A percentile compares a stretch with the other conserved stretches of the same genome.
phyloP scores from a whole-genome alignment of 2,113 vertebrate genomes.

The Apus apus region DNA sequence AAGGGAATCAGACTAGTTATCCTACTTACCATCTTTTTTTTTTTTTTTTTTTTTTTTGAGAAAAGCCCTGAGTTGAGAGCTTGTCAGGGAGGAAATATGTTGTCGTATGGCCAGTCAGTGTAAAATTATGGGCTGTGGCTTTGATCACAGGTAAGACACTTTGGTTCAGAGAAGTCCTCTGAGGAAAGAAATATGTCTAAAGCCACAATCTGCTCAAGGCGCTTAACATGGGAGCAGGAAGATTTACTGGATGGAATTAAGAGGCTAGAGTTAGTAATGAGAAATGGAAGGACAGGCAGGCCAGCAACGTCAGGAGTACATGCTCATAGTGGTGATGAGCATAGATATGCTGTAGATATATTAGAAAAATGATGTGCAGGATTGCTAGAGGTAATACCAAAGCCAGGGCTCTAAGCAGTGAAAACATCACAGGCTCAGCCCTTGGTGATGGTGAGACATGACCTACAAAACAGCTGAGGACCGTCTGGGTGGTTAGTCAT shows the following conservation, averaged over 20 bases:
- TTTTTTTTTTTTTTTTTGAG: background rate
- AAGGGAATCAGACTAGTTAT: background rate
- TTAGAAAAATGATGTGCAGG: background rate
- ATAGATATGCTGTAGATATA: background rate
- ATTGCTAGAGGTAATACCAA: background rate
- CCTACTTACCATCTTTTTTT: background rate
- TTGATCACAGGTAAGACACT: background rate
- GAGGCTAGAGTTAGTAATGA: background rate
- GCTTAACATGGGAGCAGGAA: background rate
- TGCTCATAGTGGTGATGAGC: background rate
- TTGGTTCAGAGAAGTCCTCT: background rate
- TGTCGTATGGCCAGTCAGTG: background rate
- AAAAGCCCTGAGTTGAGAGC: background rate
- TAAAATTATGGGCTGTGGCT: background rate
- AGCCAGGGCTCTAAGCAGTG: background rate
- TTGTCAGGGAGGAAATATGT: background rate
- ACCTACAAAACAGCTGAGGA: background rate
- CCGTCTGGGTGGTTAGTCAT: background rate
- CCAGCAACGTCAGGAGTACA: background rate
- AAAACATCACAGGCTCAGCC: background rate
- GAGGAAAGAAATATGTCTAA: background rate
- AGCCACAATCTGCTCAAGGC: background rate
- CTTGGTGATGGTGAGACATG: fast-evolving
- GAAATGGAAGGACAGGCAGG: background rate
- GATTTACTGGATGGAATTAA: background rate